phyloP scores from a whole-genome alignment of 2,797 vertebrate species.

The Orestias chungarensis region DNA sequence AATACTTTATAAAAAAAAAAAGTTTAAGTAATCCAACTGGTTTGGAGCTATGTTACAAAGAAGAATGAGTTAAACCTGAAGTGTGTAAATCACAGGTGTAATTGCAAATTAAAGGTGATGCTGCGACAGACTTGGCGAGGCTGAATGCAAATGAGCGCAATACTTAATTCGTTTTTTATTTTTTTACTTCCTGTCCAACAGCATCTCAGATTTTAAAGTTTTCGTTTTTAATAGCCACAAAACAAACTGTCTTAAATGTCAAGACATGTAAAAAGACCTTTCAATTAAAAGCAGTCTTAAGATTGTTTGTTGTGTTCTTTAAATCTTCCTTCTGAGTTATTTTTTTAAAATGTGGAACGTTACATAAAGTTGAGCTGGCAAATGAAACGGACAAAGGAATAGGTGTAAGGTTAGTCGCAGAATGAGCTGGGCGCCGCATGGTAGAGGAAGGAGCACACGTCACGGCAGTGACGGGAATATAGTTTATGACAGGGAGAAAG shows the following conservation, averaged over 20 bases:
- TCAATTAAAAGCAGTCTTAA: slow-evolving; percentile 35
- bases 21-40: not conserved
- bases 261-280: not conserved
- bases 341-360: slow-evolving; percentile 25
- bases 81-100: not conserved
- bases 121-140: not conserved
- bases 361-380: slow-evolving; percentile 12
- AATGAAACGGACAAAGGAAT: slow-evolving; percentile 15
- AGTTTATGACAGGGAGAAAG: slow-evolving; percentile 34
- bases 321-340: slow-evolving; percentile 40
- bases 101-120: not conserved
- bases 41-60: not conserved
- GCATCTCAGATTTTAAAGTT: not conserved
- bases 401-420: slow-evolving; percentile 27
- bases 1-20: not conserved
- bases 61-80: not conserved
- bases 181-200: not conserved
- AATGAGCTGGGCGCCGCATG: slow-evolving; percentile 23
- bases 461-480: slow-evolving; percentile 34
- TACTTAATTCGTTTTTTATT: not conserved
- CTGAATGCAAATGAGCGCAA: not conserved
- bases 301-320: slow-evolving; percentile 25
- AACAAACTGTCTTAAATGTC: not conserved
- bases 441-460: slow-evolving; percentile 22
- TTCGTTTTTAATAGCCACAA: not conserved